A percentile compares a stretch with the other conserved stretches of the same genome.
phyloP scores from a whole-genome alignment of 2,888 invertebrate species.

The Argyresthia albistria region DNA sequence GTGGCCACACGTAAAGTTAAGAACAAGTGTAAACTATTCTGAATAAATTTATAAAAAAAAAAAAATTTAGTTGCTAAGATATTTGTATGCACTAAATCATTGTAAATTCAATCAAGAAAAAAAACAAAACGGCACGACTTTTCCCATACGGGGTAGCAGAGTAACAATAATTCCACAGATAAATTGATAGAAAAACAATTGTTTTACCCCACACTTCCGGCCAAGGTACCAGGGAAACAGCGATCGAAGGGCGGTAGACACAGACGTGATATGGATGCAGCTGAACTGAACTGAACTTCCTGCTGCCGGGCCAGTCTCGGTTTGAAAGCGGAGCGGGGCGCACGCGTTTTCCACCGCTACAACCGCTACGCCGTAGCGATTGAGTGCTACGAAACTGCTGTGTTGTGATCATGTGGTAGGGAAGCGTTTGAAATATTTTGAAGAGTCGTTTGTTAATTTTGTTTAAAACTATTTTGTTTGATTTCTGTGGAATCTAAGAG shows the following conservation, averaged over 20 bases:
- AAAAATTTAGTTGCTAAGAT: no score
- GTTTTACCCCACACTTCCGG: background rate
- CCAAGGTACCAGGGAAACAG: background rate
- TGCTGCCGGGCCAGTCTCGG: constrained; percentile 53
- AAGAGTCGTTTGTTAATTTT: background rate
- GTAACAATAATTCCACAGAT: no score
- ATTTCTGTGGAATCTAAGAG: no score
- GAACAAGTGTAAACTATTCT: no score
- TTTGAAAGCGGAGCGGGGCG: constrained; percentile 37
- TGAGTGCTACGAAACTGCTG: background rate
- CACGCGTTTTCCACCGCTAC: constrained; percentile 23
- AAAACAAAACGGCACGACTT: no score
- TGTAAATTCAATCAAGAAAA: no score
- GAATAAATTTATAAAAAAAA: no score
- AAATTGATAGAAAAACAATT: no score
- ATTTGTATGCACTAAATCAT: no score
- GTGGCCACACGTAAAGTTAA: no score
- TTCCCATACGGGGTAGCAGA: no score
- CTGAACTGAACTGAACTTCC: constrained; percentile 26
- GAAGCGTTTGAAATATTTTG: background rate
- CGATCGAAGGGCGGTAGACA: background rate
- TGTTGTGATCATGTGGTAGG: background rate
- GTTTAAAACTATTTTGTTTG: no score
- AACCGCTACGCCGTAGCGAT: constrained; percentile 1
- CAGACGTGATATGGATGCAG: constrained; percentile 1